Evolutionary conservation across 1,140 invertebrate genomes (phyloP).

Genomic region (Diorhabda elongata): DNA sequence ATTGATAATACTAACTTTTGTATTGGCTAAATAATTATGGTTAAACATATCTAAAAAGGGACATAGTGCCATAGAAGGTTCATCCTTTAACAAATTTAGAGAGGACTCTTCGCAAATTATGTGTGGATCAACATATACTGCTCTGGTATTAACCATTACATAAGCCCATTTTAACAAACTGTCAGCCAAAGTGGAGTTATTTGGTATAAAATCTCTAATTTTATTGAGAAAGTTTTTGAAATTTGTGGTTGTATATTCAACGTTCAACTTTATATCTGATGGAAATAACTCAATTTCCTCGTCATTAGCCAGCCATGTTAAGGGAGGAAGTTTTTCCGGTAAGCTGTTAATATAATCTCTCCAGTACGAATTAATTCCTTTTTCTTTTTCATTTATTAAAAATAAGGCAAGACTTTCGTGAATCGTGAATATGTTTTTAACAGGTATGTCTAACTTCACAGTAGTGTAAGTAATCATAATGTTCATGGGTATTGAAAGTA

Average conservation of each 20-base stretch:
- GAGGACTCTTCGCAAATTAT: conserved; percentile 26
- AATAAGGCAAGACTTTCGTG: conserved; percentile 60
- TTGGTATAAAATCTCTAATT: conserved; percentile 34
- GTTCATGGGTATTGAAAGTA: conserved; percentile 53
- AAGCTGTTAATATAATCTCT: conserved; percentile 57
- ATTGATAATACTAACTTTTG: conserved; percentile 49
- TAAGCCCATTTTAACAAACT: conserved; percentile 57
- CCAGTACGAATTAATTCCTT: conserved; percentile 46
- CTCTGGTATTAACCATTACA: conserved; percentile 72
- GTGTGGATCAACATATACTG: conserved; percentile 54
- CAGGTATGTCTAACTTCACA: conserved; percentile 29
- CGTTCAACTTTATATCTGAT: conserved; percentile 41
- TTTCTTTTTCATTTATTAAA: conserved; percentile 53
- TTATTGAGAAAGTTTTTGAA: conserved; percentile 39
- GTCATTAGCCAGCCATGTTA: conserved; percentile 50
- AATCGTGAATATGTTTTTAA: conserved; percentile 44
- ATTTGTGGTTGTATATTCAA: conserved; percentile 41
- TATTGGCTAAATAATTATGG: conserved; percentile 57
- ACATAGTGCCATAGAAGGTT: conserved; percentile 63
- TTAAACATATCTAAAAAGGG: conserved; percentile 79
- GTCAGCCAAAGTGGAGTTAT: conserved; percentile 43
- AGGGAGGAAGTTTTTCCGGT: conserved; percentile 52
- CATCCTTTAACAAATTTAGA: conserved; percentile 43
- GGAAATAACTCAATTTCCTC: conserved; percentile 47
- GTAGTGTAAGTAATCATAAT: conserved; percentile 52